These are phyloP conservation scores for Hydractinia echinata DNA, from an alignment of 30 jellyfish, hydroid and myxozoan genomes.

Conservation along the genomic window DNA sequence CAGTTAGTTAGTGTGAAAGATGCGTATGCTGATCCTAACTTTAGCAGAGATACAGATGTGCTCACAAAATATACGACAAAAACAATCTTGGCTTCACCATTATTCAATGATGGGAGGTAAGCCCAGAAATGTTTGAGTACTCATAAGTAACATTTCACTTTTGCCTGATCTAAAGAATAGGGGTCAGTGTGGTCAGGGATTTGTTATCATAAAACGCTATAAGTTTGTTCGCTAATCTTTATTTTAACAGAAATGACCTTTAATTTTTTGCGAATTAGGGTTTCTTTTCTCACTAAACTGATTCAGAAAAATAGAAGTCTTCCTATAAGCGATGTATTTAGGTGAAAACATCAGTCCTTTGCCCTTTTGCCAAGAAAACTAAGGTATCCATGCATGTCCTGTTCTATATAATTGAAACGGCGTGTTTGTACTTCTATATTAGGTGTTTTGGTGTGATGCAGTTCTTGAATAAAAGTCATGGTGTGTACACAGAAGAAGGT, in stretches of 20 bases:
- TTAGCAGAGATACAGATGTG: background rate
- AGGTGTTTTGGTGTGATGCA: conserved; percentile 12
- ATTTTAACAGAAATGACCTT: too few relatives aligned
- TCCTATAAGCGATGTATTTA: too few relatives aligned
- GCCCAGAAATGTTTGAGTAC: background rate
- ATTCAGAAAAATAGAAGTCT: too few relatives aligned
- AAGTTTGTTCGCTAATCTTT: too few relatives aligned
- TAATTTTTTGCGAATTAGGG: too few relatives aligned
- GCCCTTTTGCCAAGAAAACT: too few relatives aligned
- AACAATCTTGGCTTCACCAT: conserved; percentile 25
- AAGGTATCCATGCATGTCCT: background rate
- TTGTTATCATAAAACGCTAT: too few relatives aligned
- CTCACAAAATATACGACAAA: background rate
- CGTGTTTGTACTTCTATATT: background rate
- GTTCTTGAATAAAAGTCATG: background rate
- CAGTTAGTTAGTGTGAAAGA: background rate
- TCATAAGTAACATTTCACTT: too few relatives aligned
- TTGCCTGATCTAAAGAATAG: too few relatives aligned
- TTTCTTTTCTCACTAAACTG: too few relatives aligned
- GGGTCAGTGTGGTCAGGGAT: too few relatives aligned
- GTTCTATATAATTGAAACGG: background rate
- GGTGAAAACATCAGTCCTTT: too few relatives aligned
- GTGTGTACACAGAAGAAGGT: conserved; percentile 3
- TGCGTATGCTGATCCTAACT: conserved; percentile 8
- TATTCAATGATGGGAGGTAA: background rate